Evolutionary conservation across 64 coral and sea anemone genomes (phyloP), one percentile per base, ranked within the genome.

Genomic region (Hydrozoanthus tunicans): DNA sequence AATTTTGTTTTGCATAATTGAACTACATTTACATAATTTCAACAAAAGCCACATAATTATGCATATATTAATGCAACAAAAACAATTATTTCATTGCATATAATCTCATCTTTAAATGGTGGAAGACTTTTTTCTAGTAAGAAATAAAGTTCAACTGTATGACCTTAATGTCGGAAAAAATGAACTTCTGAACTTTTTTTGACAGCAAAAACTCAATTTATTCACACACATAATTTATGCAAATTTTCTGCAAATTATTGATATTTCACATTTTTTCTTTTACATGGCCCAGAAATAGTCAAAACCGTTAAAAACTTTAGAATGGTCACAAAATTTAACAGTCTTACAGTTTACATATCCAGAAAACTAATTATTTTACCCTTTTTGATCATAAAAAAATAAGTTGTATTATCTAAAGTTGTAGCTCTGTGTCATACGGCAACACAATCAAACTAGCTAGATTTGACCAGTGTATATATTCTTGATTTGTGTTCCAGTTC

Each of bases 11-110:
- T 84, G 81, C 7, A 69, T 84, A 84, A 84, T 84, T 69, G 62
- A 54, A 69, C 12, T 69, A 84, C 17, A 84, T 70, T 84, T 10
- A 70, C 62, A 84, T 69, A 70, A 84, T 84, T 57, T 69, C 14
- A 84, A 70, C 64, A 84, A 84, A 84, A 84, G 64, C 81, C 81
- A 84, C 62, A 81, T 81, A 81, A 81, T 81, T 62, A 62, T 81
- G 79, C 0, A 81, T 81, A 62, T 81, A 81, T 81, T 81, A 81
- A 62, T 81, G 56, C 79, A 81, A 81, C 17, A 62, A 81, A 81
- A 81, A 62, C 20, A 80, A 32, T 60, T 80, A 62, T 80, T 80
- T 10, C 0, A 62, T 80, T 80, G 78, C 78, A 80, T 80, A 80
- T 26, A 61, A 80, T 11, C 58, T 80, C 78, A 61, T 56, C 78